Percentiles rank a stretch among this genome's conserved stretches.
Conservation (phyloP, 2,113 vertebrate species). For the Toxotes chatareus region DNA sequence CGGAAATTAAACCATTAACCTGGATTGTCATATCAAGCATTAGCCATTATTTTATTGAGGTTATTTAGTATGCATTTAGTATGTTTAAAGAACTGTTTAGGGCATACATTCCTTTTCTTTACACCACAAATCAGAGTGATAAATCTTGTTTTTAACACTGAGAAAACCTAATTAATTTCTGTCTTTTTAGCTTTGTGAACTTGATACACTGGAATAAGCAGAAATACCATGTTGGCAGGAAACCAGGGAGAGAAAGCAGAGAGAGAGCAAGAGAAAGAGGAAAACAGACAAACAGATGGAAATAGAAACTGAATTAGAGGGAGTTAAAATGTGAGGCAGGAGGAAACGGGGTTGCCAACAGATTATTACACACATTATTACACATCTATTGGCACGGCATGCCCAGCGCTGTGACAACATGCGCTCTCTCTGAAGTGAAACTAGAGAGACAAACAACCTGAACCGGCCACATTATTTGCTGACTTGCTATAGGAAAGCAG, state of each 20-base stretch:
- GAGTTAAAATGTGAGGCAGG: constrained; percentile 5
- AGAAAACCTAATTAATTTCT: not conserved
- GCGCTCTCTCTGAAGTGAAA: not conserved
- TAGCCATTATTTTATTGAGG: not conserved
- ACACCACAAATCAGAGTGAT: not conserved
- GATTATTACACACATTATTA: constrained; percentile 30
- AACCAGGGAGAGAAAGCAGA: not conserved
- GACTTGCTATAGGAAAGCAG: not conserved
- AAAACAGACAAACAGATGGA: constrained; percentile 1
- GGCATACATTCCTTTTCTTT: not conserved
- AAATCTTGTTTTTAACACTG: not conserved
- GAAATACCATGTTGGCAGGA: not conserved
- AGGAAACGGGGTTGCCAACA: constrained; percentile 2
- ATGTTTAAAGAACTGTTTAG: not conserved
- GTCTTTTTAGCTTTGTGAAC: not conserved
- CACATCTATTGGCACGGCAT: not conserved
- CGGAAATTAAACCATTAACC: not conserved
- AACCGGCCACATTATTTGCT: constrained; percentile 8
- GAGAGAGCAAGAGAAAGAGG: not conserved
- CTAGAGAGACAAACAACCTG: not conserved
- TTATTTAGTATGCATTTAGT: not conserved
- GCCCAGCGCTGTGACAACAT: not conserved
- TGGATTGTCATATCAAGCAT: not conserved
- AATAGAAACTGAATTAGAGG: constrained; percentile 39
- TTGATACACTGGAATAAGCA: not conserved